A percentile compares a stretch with the other conserved stretches of the same genome.
Conservation (phyloP, 2,888 invertebrate species). For the Orthosia incerta region DNA sequence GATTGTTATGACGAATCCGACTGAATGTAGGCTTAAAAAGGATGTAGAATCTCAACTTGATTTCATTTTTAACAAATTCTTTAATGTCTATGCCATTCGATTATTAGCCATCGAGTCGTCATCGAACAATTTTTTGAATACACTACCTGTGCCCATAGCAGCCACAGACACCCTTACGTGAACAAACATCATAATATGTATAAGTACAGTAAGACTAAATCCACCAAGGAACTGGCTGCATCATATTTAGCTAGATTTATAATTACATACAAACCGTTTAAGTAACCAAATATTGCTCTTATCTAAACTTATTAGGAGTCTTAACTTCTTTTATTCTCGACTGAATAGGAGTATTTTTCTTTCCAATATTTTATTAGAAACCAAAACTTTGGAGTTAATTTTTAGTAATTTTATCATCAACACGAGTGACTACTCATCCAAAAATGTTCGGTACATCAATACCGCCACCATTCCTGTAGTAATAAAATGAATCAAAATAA, state of each 20-base stretch:
- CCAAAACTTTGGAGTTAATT: no score
- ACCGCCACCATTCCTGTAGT: background rate
- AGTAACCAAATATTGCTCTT: no score
- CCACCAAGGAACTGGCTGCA: no score
- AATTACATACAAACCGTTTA: no score
- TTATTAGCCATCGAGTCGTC: background rate
- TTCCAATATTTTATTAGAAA: background rate
- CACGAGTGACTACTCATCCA: background rate
- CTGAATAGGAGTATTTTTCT: no score
- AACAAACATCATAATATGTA: no score
- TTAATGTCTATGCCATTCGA: background rate
- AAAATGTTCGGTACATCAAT: background rate
- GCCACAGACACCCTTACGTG: no score
- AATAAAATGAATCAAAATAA: constrained; percentile 48
- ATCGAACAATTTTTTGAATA: background rate
- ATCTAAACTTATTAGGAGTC: no score
- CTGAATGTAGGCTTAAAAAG: background rate
- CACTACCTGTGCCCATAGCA: background rate
- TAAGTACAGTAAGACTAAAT: no score
- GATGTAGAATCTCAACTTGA: background rate
- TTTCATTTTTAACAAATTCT: background rate
- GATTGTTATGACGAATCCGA: constrained; percentile 18
- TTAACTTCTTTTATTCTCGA: no score
- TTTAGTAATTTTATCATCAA: no score
- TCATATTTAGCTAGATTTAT: no score